Conservation (phyloP, 2,113 vertebrate genomes). For the Coreoperca whiteheadi region DNA sequence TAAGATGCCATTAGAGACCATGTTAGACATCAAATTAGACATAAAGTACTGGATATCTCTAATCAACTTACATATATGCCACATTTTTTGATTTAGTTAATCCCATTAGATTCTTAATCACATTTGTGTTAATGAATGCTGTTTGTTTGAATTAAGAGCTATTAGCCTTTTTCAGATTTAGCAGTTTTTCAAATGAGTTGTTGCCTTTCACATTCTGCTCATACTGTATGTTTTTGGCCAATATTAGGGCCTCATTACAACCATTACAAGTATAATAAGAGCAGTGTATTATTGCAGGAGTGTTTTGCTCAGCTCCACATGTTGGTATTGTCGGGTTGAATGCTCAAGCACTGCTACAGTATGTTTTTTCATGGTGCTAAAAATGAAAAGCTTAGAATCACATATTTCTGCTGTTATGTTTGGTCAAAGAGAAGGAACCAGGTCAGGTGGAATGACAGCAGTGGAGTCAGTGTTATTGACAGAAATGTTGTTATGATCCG, state of each 20-base stretch:
- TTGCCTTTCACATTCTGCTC: conserved; percentile 14
- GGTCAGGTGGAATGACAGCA: conserved; percentile 71
- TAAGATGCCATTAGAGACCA: conserved; percentile 4
- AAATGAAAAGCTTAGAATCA: conserved; percentile 23
- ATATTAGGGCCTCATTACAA: neutral
- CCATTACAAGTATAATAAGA: conserved; percentile 12
- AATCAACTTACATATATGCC: neutral
- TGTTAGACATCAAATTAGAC: conserved; percentile 15
- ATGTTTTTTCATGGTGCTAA: neutral
- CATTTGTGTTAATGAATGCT: neutral
- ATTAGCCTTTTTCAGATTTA: neutral
- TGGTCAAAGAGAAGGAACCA: conserved; percentile 54
- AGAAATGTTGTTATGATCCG: conserved; percentile 63
- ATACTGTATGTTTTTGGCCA: neutral
- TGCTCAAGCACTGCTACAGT: conserved; percentile 10
- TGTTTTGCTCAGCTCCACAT: conserved; percentile 4
- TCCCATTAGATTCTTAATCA: neutral
- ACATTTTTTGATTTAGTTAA: neutral
- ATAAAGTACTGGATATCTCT: neutral
- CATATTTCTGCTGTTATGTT: conserved; percentile 32
- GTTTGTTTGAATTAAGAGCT: neutral
- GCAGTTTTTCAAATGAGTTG: neutral
- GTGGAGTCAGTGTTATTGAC: conserved; percentile 62
- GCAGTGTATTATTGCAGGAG: neutral
- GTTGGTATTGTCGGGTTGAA: neutral